phyloP scores from a whole-genome alignment of 2,888 invertebrate genomes.

The Lasioglossum leucozonium region DNA sequence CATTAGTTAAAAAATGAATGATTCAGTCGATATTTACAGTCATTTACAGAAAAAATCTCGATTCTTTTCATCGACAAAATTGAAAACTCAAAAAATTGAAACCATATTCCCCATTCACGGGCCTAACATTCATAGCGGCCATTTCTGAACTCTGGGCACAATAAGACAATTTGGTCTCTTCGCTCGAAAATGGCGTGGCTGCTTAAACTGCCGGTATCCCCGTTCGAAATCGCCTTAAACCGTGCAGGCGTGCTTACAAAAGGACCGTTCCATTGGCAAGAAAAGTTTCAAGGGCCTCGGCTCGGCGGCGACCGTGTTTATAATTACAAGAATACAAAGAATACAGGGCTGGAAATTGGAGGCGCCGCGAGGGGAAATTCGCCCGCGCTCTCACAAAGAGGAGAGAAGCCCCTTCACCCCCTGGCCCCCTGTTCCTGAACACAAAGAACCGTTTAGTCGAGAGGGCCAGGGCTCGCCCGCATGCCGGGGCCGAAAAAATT shows the following conservation, averaged over 20 bases:
- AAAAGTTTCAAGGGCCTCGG: conserved; percentile 30
- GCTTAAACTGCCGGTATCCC: not conserved
- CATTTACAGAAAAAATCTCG: not conserved
- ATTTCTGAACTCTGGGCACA: not conserved
- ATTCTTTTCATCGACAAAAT: not conserved
- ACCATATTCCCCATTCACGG: not conserved
- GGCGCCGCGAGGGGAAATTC: conserved; percentile 42
- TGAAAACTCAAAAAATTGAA: not conserved
- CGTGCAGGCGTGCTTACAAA: conserved; percentile 5
- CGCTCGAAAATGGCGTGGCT: conserved; percentile 3
- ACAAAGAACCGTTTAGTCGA: conserved; percentile 67
- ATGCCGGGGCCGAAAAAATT: conserved; percentile 62
- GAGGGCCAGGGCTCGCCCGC: conserved; percentile 36
- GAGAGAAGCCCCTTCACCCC: not conserved
- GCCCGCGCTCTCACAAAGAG: conserved; percentile 43
- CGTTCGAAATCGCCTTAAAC: conserved; percentile 14
- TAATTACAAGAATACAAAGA: conserved; percentile 57
- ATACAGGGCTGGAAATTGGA: conserved; percentile 56
- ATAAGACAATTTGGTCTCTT: not conserved
- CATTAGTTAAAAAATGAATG: not conserved
- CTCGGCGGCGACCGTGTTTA: conserved; percentile 39
- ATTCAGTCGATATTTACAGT: not conserved
- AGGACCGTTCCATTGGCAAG: conserved; percentile 23
- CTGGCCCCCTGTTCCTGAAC: conserved; percentile 5
- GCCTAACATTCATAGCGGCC: not conserved